Evolutionary conservation across 2,113 vertebrate species (phyloP).

Genomic region (Apaloderma vittatum): DNA sequence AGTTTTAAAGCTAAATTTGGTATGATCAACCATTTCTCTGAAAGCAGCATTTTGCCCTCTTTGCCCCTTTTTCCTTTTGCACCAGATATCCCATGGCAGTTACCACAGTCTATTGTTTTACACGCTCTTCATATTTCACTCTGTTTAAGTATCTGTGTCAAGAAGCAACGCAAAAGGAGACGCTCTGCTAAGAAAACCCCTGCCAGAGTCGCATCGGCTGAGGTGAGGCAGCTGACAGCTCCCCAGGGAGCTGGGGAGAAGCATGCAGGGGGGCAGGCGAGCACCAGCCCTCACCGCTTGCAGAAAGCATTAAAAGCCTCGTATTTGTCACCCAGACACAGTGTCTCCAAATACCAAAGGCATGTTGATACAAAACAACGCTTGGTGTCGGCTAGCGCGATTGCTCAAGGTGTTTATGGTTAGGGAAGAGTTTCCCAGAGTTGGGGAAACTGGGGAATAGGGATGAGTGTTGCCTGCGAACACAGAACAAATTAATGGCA

Average conservation of each 20-base stretch:
- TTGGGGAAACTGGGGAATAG: background rate
- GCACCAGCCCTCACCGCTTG: background rate
- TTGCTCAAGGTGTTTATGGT: background rate
- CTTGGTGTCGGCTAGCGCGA: background rate
- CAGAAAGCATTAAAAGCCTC: background rate
- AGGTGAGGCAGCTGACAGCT: rapidly evolving
- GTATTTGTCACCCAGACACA: rapidly evolving
- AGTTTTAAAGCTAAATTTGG: background rate
- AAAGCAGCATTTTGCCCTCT: background rate
- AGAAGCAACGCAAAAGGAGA: slow-evolving; percentile 6
- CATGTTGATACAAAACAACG: background rate
- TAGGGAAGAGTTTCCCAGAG: background rate
- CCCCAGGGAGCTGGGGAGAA: background rate
- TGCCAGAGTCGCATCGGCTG: background rate
- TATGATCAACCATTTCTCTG: background rate
- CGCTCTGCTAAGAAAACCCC: slow-evolving; percentile 13
- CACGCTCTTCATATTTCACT: slow-evolving; percentile 42
- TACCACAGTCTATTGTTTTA: slow-evolving; percentile 35
- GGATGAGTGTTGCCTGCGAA: background rate
- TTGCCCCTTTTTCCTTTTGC: background rate
- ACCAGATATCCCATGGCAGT: background rate
- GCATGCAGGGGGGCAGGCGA: rapidly evolving
- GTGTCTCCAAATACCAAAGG: background rate
- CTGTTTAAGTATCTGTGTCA: background rate
- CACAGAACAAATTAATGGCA: background rate